Percentiles rank a stretch among this genome's conserved stretches.
phyloP scores from a whole-genome alignment of 2,888 invertebrate genomes.

The Epiblema foenella region DNA sequence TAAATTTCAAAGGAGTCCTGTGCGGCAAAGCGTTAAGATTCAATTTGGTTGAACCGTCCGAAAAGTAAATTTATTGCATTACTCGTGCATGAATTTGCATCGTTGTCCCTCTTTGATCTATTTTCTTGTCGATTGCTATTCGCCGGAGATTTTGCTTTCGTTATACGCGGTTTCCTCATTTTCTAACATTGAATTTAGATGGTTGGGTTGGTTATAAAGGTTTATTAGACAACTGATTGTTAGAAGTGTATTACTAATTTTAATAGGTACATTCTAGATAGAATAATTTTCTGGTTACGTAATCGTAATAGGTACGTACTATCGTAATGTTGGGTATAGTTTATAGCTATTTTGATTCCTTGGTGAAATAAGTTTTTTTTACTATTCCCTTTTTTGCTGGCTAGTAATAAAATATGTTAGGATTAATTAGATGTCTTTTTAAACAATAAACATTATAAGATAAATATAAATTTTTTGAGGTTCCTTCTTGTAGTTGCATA shows the following conservation, averaged over 20 bases:
- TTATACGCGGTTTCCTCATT: slow-evolving; percentile 44
- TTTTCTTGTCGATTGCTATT: slow-evolving; percentile 56
- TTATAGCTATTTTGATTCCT: no score
- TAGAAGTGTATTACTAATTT: background rate
- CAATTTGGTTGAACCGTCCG: slow-evolving; percentile 72
- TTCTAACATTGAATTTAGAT: slow-evolving; percentile 41
- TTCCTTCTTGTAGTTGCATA: no score
- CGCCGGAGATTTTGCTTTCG: slow-evolving; percentile 42
- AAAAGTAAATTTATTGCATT: slow-evolving; percentile 74
- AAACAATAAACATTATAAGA: no score
- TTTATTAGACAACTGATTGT: slow-evolving; percentile 12
- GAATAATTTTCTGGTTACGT: background rate
- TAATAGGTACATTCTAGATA: background rate
- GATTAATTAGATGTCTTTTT: no score
- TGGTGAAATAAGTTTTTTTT: no score
- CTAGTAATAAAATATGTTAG: no score
- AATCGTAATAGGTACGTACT: no score
- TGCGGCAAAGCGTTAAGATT: slow-evolving; percentile 67
- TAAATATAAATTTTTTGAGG: no score
- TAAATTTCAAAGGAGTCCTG: slow-evolving; percentile 65
- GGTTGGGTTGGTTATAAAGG: slow-evolving; percentile 35
- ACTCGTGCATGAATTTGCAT: slow-evolving; percentile 65
- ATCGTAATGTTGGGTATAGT: no score
- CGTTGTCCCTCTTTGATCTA: slow-evolving; percentile 70
- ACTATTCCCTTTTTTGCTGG: no score